phyloP scores from a whole-genome alignment of 1,140 invertebrate species.

The Drosophila littoralis region DNA sequence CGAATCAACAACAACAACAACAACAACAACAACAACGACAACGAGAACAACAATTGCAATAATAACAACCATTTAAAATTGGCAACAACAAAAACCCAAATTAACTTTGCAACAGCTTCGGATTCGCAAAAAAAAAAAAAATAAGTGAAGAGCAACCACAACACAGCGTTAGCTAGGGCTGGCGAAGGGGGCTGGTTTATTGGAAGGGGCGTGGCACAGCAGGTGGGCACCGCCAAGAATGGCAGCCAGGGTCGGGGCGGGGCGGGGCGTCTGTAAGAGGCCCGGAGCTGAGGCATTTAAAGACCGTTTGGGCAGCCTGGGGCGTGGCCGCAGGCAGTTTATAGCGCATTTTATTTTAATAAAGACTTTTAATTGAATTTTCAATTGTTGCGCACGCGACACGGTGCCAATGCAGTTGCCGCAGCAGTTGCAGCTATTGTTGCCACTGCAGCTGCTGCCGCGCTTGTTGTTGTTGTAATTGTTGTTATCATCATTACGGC shows the following conservation, averaged over 20 bases:
- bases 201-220: constrained; percentile 42
- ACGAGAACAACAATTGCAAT: constrained; percentile 29
- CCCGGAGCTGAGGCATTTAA: background rate
- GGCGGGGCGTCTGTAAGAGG: too few species aligned
- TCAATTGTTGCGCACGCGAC: constrained; percentile 70
- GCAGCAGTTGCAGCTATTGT: constrained; percentile 1
- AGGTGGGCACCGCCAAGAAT: constrained; percentile 68
- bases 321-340: constrained; percentile 50
- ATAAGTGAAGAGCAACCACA: constrained; percentile 36
- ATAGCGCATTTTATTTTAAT: constrained; percentile 80
- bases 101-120: constrained; percentile 74
- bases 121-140: constrained; percentile 50
- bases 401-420: constrained; percentile 24
- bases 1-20: constrained; percentile 40
- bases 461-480: constrained; percentile 38
- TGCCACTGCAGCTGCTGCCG: too few species aligned
- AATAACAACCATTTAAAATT: constrained; percentile 47
- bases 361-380: constrained; percentile 83
- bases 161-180: constrained; percentile 23
- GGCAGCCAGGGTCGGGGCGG: too few species aligned
- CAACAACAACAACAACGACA: constrained; percentile 40
- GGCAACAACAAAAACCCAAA: constrained; percentile 69
- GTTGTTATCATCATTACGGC: constrained; percentile 27
- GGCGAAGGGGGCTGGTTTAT: background rate
- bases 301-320: constrained; percentile 17